Base-by-base conservation (phyloP, 23 tunicate species). In the Diplosoma virens region DNA sequence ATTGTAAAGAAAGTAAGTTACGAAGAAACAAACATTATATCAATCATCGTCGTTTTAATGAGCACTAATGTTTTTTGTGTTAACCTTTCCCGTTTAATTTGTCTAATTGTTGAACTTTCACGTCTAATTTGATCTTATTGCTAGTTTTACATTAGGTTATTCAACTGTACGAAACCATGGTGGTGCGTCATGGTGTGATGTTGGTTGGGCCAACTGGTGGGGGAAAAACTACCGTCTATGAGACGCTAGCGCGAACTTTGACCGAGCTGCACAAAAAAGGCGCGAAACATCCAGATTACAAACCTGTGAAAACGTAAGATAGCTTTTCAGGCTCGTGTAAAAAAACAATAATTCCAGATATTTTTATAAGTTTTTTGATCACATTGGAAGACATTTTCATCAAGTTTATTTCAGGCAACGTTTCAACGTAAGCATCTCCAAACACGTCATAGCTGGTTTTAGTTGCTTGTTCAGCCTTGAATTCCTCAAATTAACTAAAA, bases 161-260 rank as follows among this genome's bases (percentile, higher is more conserved):
- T 47, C 99, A 95, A 35, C 80, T 95, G 33, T 95, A 95, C 84
- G 99, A 95, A 37, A 95, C 99, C 6, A 88, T 95, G 99, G 72
- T 95, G 32, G 99, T 95, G 29, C 86, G 99, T 17, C 99, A 95
- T 50, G 99, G 99, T 70, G 95, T 95, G 36, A 95, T 95, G 99
- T 84, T 95, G 99, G 99, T 95, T 23, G 99, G 99, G 25, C 99
- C 99, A 25, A 95, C 99, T 1, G 99, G 99, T 11, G 99, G 99
- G 0, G 99, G 99, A 30, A 95, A 95, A 60, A 95, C 99, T 11
- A 86, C 93, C 1, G 79, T 68, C 1, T 95, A 95, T 56, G 46
- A 71, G 37, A 84, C 93, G 66, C 55, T 95, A 33, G 93, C 96
- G 1, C 87, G 76, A 36, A 89, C 96, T 11, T 50, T 95, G 27